Base-by-base conservation (phyloP, 2,113 vertebrate genomes). In the Motacilla tschutschensis region DNA sequence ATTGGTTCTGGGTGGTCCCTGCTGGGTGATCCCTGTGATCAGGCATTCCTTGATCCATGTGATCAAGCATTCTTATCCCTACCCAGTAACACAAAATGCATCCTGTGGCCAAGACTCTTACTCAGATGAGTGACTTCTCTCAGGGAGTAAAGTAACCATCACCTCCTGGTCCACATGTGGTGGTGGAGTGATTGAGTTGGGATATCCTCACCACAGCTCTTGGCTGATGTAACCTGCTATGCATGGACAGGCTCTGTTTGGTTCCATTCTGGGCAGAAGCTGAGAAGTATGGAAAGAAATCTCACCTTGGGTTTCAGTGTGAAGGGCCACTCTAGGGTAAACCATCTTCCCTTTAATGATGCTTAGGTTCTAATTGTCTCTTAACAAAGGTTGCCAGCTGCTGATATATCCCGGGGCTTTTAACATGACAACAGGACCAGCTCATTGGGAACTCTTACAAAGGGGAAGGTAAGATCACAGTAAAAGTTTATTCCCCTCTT, bases 401-500 rank as follows among this genome's bases (percentile, higher is more conserved):
- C 93, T 99, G 92, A 96, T 99, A 19, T 99, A 99, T 91, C 99
- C 99, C 1, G 98, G 98, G 74, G 99, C 99, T 90, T 99, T 99
- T 95, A 99, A 99, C 94, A 92, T 99, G 98, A 99, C 98, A 43
- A 99, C 99, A 4, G 99, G 99, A 50, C 98, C 99, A 9, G 98
- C 98, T 70, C 99, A 99, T 57, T 99, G 99, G 99, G 99, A 99
- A 87, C 95, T 99, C 57, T 96, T 99, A 14, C 99, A 99, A 93
- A 98, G 98, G 90, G 98, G 95, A 21, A 94, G 99, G 99, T 99
- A 93, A 97, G 98, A 79, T 69, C 70, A 19, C 60, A 46, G 11
- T 8, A 28, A 8, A 16, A 31, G 36, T 19, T 57, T 44, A 29
- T 38, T 22, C 20, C n/a, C 17, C 17, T 44, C 3, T 57, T 33